Percentiles rank a stretch among this genome's conserved stretches.
These are phyloP conservation scores for Penaeus monodon DNA, from an alignment of 2,888 invertebrate species.

Conservation along the genomic window DNA sequence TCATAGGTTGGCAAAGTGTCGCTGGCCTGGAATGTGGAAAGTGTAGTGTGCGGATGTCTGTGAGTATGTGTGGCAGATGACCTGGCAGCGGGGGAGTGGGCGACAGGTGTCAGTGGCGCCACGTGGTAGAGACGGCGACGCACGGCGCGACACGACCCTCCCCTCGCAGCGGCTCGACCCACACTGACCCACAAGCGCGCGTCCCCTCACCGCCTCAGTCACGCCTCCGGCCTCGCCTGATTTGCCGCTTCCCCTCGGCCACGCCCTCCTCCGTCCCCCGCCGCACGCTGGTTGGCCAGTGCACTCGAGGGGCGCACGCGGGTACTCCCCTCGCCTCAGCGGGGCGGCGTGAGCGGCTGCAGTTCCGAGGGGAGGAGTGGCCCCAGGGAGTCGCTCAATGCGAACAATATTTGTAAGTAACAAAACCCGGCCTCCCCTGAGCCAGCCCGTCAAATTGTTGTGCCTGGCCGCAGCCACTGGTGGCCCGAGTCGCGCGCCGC, in stretches of 20 bases:
- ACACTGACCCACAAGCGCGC: constrained; percentile 54
- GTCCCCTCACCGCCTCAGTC: constrained; percentile 53
- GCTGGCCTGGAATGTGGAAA: too few species aligned
- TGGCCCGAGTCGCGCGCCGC: constrained; percentile 55
- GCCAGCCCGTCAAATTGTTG: constrained; percentile 65
- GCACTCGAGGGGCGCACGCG: constrained; percentile 52
- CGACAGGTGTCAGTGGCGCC: constrained; percentile 47
- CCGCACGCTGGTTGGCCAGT: constrained; percentile 40
- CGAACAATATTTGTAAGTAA: constrained; percentile 65
- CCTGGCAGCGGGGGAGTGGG: constrained; percentile 29
- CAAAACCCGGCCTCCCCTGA: constrained; percentile 65
- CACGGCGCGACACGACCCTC: constrained; percentile 37
- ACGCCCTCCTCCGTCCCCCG: constrained; percentile 30
- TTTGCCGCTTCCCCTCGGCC: constrained; percentile 39
- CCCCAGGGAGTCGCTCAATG: constrained; percentile 61
- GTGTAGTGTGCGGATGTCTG: too few species aligned
- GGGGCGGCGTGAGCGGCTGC: constrained; percentile 58
- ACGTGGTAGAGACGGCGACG: constrained; percentile 34
- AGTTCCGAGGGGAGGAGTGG: constrained; percentile 59
- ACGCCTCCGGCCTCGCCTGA: constrained; percentile 48
- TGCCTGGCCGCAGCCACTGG: constrained; percentile 63
- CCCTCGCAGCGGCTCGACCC: constrained; percentile 53
- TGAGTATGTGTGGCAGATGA: constrained; percentile 2
- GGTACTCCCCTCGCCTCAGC: constrained; percentile 56
- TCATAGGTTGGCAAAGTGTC: neutral